These are phyloP conservation scores for Hofmannophila pseudospretella DNA, from an alignment of 2,888 invertebrate genomes.

Conservation along the genomic window DNA sequence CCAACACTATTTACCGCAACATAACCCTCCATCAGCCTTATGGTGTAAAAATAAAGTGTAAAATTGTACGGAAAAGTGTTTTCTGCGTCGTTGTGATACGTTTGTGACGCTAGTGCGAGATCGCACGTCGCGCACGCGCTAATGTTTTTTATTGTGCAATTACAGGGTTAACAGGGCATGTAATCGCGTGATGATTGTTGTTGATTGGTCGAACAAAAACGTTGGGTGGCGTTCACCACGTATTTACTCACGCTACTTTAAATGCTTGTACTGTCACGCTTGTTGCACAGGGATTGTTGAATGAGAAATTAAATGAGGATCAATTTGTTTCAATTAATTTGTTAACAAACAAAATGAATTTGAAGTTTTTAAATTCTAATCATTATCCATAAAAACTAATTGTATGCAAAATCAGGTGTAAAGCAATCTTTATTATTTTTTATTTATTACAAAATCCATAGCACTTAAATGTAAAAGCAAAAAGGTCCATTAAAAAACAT, in stretches of 20 bases:
- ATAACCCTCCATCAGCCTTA: background rate
- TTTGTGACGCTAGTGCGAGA: slow-evolving; percentile 24
- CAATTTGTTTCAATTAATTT: no score
- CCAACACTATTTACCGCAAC: slow-evolving; percentile 11
- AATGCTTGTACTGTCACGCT: background rate
- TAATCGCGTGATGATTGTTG: slow-evolving; percentile 46
- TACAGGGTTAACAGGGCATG: slow-evolving; percentile 56
- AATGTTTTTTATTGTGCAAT: slow-evolving; percentile 47
- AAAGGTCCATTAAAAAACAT: no score
- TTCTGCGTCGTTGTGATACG: background rate
- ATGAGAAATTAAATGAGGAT: no score
- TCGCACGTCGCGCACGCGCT: slow-evolving; percentile 34
- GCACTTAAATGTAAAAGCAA: no score
- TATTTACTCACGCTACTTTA: slow-evolving; percentile 4
- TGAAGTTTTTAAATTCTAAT: no score
- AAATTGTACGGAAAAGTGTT: slow-evolving; percentile 5
- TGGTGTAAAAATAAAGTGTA: slow-evolving; percentile 15
- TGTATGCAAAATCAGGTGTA: no score
- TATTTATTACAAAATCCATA: no score
- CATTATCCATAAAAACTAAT: no score
- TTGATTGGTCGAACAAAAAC: slow-evolving; percentile 45
- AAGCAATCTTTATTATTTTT: no score
- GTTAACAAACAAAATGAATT: no score
- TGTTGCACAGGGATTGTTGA: background rate
- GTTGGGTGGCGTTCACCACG: slow-evolving; percentile 21